Evolutionary conservation across 1,140 invertebrate genomes (phyloP).

Genomic region (Rhizoglyphus robini): DNA sequence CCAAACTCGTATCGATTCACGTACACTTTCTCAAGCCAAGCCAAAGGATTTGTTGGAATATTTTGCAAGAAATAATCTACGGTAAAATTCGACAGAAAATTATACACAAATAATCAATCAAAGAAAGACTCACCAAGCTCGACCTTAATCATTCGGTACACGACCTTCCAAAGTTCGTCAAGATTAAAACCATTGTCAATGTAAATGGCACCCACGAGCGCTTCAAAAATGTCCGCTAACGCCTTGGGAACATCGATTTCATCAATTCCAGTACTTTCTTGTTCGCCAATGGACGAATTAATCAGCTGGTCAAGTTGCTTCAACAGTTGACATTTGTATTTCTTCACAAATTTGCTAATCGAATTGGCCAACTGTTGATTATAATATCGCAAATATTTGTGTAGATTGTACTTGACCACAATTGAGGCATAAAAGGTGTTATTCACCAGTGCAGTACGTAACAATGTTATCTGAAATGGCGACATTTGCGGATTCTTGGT

Average conservation of each 20-base stretch:
- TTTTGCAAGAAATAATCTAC: constrained; percentile 5
- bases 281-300: constrained; percentile 20
- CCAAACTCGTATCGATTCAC: not conserved
- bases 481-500: constrained; percentile 43
- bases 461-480: constrained; percentile 75
- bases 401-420: constrained; percentile 60
- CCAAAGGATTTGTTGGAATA: not conserved
- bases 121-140: constrained; percentile 36
- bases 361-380: constrained; percentile 33
- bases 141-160: constrained; percentile 46
- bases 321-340: not conserved
- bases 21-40: not conserved
- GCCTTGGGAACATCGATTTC: constrained; percentile 76
- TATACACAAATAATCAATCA: not conserved
- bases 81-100: not conserved
- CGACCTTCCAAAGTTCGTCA: constrained; percentile 63
- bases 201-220: constrained; percentile 77
- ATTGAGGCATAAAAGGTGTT: constrained; percentile 84
- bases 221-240: constrained; percentile 87
- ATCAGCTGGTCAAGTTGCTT: constrained; percentile 6
- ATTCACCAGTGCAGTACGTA: constrained; percentile 84
- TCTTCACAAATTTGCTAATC: constrained; percentile 19
- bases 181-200: constrained; percentile 67
- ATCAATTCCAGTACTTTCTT: constrained; percentile 46
- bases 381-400: constrained; percentile 36